phyloP scores from a whole-genome alignment of 2,797 vertebrate genomes.

The Pogonophryne albipinna region DNA sequence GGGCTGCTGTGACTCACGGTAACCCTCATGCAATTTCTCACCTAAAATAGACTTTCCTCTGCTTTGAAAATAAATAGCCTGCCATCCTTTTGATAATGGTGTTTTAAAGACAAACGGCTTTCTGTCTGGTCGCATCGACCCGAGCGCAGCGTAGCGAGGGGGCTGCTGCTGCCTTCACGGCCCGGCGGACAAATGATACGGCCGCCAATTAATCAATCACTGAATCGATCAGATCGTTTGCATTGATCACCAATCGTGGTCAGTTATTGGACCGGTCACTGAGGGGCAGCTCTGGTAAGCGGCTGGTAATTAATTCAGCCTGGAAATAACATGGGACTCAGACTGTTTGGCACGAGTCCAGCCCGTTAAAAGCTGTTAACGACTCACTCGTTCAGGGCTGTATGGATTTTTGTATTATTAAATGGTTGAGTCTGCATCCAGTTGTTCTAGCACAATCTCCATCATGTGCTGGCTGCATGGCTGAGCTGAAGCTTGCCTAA shows the following conservation, averaged over 20 bases:
- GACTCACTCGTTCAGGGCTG: slow-evolving; percentile 11
- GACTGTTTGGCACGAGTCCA: slow-evolving; percentile 57
- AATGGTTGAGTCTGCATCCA: slow-evolving; percentile 7
- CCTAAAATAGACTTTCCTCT: slow-evolving; percentile 1
- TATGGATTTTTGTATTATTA: slow-evolving; percentile 6
- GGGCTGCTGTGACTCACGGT: slow-evolving; percentile 42
- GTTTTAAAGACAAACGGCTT: slow-evolving; percentile 21
- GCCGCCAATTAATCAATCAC: slow-evolving; percentile 66
- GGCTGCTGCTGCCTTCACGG: slow-evolving; percentile 25
- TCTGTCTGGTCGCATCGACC: slow-evolving; percentile 57
- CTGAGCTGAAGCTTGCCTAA: slow-evolving; percentile 25
- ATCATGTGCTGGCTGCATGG: slow-evolving; percentile 1
- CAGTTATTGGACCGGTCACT: slow-evolving; percentile 45
- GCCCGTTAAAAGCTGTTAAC: slow-evolving; percentile 31
- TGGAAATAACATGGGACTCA: slow-evolving; percentile 9
- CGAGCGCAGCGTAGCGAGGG: slow-evolving; percentile 4
- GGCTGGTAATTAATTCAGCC: slow-evolving; percentile 30
- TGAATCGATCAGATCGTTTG: slow-evolving; percentile 46
- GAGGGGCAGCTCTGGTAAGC: slow-evolving; percentile 5
- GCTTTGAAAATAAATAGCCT: not conserved
- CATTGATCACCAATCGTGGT: slow-evolving; percentile 55
- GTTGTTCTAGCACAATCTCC: slow-evolving; percentile 20
- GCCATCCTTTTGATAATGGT: not conserved
- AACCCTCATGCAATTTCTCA: not conserved
- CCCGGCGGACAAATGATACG: slow-evolving; percentile 37